Percentiles rank a stretch among this genome's conserved stretches.
Evolutionary conservation across 2,113 vertebrate species (phyloP).

Genomic region (Phrynocephalus versicolor): DNA sequence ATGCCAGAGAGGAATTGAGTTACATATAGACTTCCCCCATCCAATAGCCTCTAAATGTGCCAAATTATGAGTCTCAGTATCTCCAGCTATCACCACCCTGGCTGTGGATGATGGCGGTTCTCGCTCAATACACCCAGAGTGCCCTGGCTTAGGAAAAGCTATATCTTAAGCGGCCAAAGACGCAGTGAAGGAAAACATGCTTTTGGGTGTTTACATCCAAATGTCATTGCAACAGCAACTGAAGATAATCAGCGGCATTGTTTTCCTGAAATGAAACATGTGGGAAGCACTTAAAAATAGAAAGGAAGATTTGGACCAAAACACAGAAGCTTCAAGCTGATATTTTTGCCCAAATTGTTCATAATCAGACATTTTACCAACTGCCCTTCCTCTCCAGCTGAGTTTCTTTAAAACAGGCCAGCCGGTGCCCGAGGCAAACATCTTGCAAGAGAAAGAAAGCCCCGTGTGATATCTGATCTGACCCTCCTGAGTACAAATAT

Average conservation of each 20-base stretch:
- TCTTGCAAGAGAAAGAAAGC: not conserved
- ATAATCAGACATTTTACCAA: constrained; percentile 1
- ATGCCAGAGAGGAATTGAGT: not conserved
- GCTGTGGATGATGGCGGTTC: not conserved
- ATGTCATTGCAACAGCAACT: constrained; percentile 58
- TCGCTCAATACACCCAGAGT: not conserved
- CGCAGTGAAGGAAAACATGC: accelerated
- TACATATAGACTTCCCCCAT: not conserved
- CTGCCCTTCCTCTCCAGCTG: not conserved
- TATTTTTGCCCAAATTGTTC: not conserved
- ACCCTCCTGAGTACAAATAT: not conserved
- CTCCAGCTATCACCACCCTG: not conserved
- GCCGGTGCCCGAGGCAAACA: not conserved
- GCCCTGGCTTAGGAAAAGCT: not conserved
- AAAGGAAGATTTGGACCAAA: constrained; percentile 39
- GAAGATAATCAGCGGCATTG: constrained; percentile 57
- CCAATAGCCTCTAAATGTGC: not conserved
- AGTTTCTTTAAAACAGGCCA: not conserved
- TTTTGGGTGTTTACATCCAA: constrained; percentile 43
- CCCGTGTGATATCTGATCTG: not conserved
- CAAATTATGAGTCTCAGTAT: not conserved
- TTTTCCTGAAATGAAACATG: constrained; percentile 54
- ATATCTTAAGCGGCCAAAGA: not conserved
- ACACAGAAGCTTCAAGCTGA: not conserved
- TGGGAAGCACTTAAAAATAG: constrained; percentile 58